Evolutionary conservation across 1,140 invertebrate genomes (phyloP), one percentile per base, ranked within the genome.

Genomic region (Vanessa tameamea): DNA sequence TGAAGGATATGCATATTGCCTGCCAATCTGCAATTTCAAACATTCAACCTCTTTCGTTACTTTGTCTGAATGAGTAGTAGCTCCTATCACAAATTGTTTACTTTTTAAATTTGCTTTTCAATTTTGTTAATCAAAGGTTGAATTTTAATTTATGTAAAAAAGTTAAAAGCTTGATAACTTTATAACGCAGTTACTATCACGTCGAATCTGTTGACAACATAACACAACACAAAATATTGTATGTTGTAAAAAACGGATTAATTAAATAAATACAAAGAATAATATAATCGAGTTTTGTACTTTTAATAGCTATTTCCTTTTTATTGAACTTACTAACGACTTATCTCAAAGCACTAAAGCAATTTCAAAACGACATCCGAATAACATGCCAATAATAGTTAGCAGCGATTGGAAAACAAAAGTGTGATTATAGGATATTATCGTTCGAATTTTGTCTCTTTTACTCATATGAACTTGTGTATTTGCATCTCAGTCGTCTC

Each of bases 311-410:
- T 2, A 43, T 61, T 61, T 37, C 75, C 79, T 81, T 88, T 88
- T 90, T 90, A 91, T 89, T 85, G 84, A 77, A 88, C 80, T 90
- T 90, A 75, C 79, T 85, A 92, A 92, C 89, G 87, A 92, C 88
- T 90, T 90, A 78, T 85, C 87, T 86, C 81, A 84, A 81, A 77
- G 80, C 84, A 90, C 83, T 91, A 89, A 92, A 91, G 87, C 88
- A 87, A 92, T 92, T 92, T 88, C 82, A 89, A 87, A 90, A 89
- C 89, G 86, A 90, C 85, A 79, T 82, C 87, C 87, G 86, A 92
- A 93, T 92, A 92, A 92, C 92, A 93, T 86, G 90, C 91, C 92
- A 93, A 93, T 93, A 93, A 93, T 92, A 92, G 93, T 93, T 93
- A 92, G 87, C 86, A 87, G 86, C 91, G 92, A 93, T 93, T 93